Percentiles rank a stretch among this genome's conserved stretches.
These are phyloP conservation scores for Coleophora flavipennella DNA, from an alignment of 2,888 invertebrate species.

Conservation along the genomic window DNA sequence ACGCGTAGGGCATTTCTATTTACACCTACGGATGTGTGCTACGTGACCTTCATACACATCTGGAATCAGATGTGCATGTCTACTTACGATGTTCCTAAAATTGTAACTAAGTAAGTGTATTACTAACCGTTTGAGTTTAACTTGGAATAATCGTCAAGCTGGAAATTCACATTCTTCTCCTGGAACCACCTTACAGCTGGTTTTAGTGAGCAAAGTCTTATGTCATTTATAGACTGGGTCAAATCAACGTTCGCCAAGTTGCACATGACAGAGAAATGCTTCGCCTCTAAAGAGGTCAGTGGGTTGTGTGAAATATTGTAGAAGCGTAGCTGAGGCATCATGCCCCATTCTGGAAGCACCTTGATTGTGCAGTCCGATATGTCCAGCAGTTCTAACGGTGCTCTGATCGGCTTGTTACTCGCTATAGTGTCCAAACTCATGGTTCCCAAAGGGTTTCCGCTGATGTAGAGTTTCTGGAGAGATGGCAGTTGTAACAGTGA, in stretches of 20 bases:
- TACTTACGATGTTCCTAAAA: too few species aligned
- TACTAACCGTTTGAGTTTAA: slow-evolving; percentile 49
- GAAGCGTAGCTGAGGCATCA: slow-evolving; percentile 68
- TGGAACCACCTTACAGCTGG: slow-evolving; percentile 51
- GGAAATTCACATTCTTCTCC: slow-evolving; percentile 38
- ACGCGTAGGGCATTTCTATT: too few species aligned
- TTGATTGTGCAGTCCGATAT: slow-evolving; percentile 73
- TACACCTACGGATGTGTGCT: too few species aligned
- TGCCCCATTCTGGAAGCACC: slow-evolving; percentile 74
- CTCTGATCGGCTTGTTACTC: slow-evolving; percentile 68
- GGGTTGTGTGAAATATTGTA: slow-evolving; percentile 77
- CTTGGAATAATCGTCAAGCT: slow-evolving; percentile 45
- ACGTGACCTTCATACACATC: too few species aligned
- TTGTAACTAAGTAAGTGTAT: too few species aligned
- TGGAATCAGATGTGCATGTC: too few species aligned
- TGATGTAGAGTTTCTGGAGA: slow-evolving; percentile 75
- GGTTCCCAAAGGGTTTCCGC: slow-evolving; percentile 61
- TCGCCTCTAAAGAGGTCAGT: slow-evolving; percentile 52
- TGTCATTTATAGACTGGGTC: slow-evolving; percentile 38
- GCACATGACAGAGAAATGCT: slow-evolving; percentile 75
- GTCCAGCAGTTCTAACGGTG: slow-evolving; percentile 73
- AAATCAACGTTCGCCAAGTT: slow-evolving; percentile 72
- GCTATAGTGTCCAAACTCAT: slow-evolving; percentile 38
- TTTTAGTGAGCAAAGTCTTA: slow-evolving; percentile 42
- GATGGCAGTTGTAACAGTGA: slow-evolving; percentile 70